Conservation (phyloP, 2,113 vertebrate genomes). For the Cepphus grylle region DNA sequence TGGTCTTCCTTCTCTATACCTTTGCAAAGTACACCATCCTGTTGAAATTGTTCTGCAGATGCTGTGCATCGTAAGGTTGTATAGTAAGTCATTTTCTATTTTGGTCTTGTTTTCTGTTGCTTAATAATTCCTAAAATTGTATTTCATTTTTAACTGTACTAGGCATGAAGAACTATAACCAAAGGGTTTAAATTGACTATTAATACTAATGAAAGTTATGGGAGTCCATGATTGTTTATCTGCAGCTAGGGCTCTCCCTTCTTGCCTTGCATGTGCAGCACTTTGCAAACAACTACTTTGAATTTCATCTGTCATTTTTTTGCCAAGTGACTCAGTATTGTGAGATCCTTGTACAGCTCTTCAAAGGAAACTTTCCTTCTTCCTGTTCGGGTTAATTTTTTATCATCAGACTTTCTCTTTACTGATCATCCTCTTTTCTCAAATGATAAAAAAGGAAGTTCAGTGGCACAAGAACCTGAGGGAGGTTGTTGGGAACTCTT, state of each 20-base stretch:
- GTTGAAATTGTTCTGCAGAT: neutral
- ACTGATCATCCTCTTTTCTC: neutral
- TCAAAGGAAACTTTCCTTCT: neutral
- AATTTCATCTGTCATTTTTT: neutral
- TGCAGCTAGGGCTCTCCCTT: neutral
- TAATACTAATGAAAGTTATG: neutral
- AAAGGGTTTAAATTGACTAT: neutral
- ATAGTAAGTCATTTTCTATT: neutral
- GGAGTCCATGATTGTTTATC: neutral
- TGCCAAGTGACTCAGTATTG: neutral
- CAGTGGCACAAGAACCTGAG: neutral
- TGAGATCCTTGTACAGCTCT: neutral
- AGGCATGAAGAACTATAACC: neutral
- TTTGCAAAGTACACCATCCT: neutral
- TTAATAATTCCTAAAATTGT: neutral
- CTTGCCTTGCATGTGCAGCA: neutral
- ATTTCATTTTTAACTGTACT: neutral
- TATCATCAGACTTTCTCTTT: neutral
- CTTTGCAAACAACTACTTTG: neutral
- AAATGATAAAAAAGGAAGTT: neutral
- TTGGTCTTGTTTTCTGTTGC: neutral
- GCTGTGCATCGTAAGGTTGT: neutral
- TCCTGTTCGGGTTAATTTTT: neutral
- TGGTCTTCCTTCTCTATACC: neutral
- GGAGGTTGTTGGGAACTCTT: neutral